These are phyloP conservation scores for Cavia aperea DNA, from an alignment of 2,113 vertebrate species.

Conservation along the genomic window DNA sequence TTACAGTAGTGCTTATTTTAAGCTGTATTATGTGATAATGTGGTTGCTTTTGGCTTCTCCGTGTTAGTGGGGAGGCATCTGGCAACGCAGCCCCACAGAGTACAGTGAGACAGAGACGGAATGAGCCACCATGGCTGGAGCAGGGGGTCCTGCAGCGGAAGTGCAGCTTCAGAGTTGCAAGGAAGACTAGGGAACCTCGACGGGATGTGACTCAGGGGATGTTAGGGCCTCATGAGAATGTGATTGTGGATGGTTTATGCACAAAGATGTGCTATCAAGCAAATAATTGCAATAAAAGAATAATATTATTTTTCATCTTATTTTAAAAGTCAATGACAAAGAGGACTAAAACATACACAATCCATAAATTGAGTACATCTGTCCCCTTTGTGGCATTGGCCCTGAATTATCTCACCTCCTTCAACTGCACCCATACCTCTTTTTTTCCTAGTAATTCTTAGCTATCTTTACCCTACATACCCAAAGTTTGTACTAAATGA, in stretches of 20 bases:
- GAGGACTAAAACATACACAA: neutral
- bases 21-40: neutral
- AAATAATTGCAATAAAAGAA: neutral
- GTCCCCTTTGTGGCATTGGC: neutral
- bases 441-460: neutral
- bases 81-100: neutral
- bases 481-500: neutral
- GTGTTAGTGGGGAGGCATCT: neutral
- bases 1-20: constrained; percentile 34
- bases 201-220: neutral
- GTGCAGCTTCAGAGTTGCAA: neutral
- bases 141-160: neutral
- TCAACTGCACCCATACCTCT: neutral
- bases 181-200: neutral
- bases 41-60: neutral
- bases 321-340: neutral
- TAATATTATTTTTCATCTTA: neutral
- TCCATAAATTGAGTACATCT: neutral
- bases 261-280: neutral
- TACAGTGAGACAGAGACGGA: neutral
- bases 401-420: neutral
- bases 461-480: neutral
- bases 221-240: rapidly evolving
- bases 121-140: neutral
- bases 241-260: neutral